A percentile compares a stretch with the other conserved stretches of the same genome.
phyloP scores from a whole-genome alignment of 2,113 vertebrate genomes.

The Calyptommatus sinebrachiatus region DNA sequence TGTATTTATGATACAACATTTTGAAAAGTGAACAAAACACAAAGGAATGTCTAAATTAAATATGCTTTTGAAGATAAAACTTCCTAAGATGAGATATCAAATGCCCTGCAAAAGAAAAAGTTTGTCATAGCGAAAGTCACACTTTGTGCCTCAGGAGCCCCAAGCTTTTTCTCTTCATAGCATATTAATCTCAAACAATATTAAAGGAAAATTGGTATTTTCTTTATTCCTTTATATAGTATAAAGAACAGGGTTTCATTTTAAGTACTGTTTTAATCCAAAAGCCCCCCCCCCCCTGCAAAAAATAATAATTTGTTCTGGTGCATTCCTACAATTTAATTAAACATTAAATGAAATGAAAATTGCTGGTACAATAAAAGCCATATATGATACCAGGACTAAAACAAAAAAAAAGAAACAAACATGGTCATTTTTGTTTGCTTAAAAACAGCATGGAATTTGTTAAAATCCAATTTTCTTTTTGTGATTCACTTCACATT shows the following conservation, averaged over 20 bases:
- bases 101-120: background rate
- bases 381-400: background rate
- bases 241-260: background rate
- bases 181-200: background rate
- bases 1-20: too few species aligned
- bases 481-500: background rate
- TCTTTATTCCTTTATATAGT: background rate
- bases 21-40: too few species aligned
- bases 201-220: background rate
- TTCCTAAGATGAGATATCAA: too few species aligned
- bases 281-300: background rate
- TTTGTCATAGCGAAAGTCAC: background rate
- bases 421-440: background rate
- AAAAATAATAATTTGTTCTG: accelerated
- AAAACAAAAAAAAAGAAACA: background rate
- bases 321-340: background rate
- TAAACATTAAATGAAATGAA: background rate
- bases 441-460: slow-evolving; percentile 11
- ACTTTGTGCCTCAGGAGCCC: background rate
- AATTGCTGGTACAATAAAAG: background rate
- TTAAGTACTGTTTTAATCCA: background rate
- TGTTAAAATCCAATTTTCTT: slow-evolving; percentile 14
- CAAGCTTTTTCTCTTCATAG: background rate
- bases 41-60: background rate
- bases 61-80: too few species aligned